Conservation (phyloP, 2,113 vertebrate genomes). For the Haliaeetus leucogaster region DNA sequence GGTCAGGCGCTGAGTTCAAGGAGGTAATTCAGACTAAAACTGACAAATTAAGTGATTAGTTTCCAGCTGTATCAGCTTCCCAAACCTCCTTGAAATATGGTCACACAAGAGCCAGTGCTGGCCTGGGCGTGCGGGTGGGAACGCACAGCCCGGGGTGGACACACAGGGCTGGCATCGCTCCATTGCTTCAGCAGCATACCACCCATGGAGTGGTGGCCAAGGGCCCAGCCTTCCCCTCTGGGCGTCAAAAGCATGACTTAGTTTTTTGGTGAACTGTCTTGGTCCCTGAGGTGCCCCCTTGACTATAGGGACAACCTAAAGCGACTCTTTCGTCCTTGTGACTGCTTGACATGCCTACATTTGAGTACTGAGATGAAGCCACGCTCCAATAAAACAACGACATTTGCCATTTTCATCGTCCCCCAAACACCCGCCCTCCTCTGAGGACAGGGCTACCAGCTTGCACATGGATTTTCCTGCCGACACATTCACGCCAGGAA, state of each 20-base stretch:
- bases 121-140: background rate
- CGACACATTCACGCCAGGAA: fast-evolving
- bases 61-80: background rate
- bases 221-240: background rate
- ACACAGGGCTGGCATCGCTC: background rate
- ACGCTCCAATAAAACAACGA: background rate
- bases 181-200: background rate
- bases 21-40: background rate
- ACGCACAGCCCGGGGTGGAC: background rate
- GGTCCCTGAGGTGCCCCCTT: background rate
- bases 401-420: background rate
- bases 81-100: fast-evolving
- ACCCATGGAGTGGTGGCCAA: fast-evolving
- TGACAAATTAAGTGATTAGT: background rate
- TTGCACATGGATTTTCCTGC: background rate
- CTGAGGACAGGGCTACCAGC: background rate
- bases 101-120: background rate
- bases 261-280: background rate
- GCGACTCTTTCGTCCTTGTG: fast-evolving
- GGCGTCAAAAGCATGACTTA: background rate
- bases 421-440: background rate
- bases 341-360: background rate
- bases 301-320: background rate
- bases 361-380: background rate
- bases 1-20: background rate